Evolutionary conservation across 1,140 invertebrate genomes (phyloP).

Genomic region (Heliconius himera): DNA sequence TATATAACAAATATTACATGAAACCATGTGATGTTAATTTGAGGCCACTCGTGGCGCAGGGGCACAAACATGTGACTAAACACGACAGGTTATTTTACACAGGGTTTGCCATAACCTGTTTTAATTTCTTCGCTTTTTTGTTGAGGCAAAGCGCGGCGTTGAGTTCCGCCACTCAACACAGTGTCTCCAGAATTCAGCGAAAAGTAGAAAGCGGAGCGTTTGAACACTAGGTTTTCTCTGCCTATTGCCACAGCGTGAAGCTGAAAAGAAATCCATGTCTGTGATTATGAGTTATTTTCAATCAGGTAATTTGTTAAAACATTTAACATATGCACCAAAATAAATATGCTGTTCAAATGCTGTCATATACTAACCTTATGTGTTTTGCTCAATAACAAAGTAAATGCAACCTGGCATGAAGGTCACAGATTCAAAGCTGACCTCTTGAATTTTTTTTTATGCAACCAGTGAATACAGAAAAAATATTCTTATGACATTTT

Average conservation of each 20-base stretch:
- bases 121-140: too few species aligned
- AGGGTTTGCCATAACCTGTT: too few species aligned
- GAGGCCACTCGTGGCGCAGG: too few species aligned
- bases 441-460: not conserved
- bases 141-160: too few species aligned
- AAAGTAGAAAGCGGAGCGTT: too few species aligned
- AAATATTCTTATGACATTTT: not conserved
- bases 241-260: too few species aligned
- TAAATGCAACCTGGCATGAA: not conserved
- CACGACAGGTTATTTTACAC: too few species aligned
- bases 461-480: not conserved
- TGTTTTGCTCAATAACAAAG: constrained; percentile 11
- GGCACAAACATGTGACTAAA: too few species aligned
- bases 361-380: not conserved
- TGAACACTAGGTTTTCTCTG: too few species aligned
- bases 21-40: constrained; percentile 1
- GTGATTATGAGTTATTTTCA: not conserved
- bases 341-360: not conserved
- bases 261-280: too few species aligned
- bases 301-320: not conserved
- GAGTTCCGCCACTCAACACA: too few species aligned
- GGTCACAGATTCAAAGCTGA: not conserved
- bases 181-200: too few species aligned
- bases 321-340: not conserved
- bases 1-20: constrained; percentile 14